These are phyloP conservation scores for Lamellibrachia luymesi DNA, from an alignment of 1,140 invertebrate genomes.

Conservation along the genomic window DNA sequence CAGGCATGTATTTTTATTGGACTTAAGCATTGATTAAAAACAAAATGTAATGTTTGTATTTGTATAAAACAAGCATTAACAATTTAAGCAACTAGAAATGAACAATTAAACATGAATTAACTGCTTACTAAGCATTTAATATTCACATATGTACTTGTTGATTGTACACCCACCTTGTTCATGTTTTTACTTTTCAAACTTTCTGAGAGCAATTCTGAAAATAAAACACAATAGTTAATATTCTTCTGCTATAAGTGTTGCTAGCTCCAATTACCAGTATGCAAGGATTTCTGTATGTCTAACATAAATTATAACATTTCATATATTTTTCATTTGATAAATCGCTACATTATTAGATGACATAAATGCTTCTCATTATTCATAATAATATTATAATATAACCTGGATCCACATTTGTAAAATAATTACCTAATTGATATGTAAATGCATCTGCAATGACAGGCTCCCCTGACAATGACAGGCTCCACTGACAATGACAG, in stretches of 20 bases:
- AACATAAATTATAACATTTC: not conserved
- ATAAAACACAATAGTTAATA: not conserved
- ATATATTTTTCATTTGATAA: not conserved
- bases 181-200: not conserved
- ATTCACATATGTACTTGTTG: not conserved
- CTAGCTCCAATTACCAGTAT: not conserved
- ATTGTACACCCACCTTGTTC: not conserved
- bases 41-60: too few species aligned
- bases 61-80: too few species aligned
- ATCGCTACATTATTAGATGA: not conserved
- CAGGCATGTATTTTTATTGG: too few species aligned
- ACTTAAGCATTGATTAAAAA: too few species aligned
- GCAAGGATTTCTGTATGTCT: not conserved
- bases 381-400: not conserved
- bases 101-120: not conserved
- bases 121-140: not conserved
- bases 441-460: not conserved
- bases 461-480: not conserved
- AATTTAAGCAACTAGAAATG: not conserved
- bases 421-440: not conserved
- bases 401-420: not conserved
- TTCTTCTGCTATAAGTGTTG: not conserved
- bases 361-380: not conserved
- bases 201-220: not conserved
- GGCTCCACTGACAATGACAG: not conserved